These are phyloP conservation scores for Rhea pennata DNA, from an alignment of 2,113 vertebrate genomes.

Conservation along the genomic window DNA sequence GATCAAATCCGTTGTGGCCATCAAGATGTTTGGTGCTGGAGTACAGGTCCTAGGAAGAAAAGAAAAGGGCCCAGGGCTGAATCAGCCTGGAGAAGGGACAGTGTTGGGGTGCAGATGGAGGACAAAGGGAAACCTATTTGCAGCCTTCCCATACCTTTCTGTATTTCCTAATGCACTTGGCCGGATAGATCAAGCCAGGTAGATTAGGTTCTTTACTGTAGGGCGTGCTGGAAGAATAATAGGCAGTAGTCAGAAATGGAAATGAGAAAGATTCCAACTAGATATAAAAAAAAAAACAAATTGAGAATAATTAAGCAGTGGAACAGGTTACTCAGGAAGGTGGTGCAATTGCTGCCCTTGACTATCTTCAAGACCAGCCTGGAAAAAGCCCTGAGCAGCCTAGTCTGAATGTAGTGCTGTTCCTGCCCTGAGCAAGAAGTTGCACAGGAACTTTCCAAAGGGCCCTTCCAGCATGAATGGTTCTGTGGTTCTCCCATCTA, in stretches of 20 bases:
- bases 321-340: background rate
- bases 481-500: background rate
- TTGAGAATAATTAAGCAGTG: too few species aligned
- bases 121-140: background rate
- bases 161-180: background rate
- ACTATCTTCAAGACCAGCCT: background rate
- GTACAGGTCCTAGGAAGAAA: background rate
- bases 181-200: background rate
- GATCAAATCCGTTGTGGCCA: background rate
- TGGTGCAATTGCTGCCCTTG: background rate
- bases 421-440: background rate
- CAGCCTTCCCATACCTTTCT: background rate
- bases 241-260: background rate
- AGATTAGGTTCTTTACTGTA: background rate
- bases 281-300: accelerated
- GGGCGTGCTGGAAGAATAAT: background rate
- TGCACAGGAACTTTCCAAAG: background rate
- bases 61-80: background rate
- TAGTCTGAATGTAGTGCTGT: background rate
- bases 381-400: background rate
- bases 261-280: background rate
- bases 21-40: background rate
- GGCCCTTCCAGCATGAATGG: background rate
- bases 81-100: background rate
- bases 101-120: accelerated